Conservation (phyloP, 2,113 vertebrate species). For the Alligator sinensis region DNA sequence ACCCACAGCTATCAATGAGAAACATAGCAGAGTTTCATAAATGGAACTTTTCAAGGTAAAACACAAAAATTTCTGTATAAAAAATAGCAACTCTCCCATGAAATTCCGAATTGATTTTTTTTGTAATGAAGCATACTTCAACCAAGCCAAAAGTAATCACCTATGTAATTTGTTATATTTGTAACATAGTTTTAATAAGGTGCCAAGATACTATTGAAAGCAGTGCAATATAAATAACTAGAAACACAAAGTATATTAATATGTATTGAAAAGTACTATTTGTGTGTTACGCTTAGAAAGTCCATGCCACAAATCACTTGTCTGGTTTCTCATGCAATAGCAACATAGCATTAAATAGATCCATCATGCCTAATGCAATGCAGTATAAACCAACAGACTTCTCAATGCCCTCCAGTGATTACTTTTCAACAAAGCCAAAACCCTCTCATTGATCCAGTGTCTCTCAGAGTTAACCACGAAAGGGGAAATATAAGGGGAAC, state of each 20-base stretch:
- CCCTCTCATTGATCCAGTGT: background rate
- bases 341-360: background rate
- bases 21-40: conserved; percentile 8
- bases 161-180: conserved; percentile 22
- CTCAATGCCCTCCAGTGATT: background rate
- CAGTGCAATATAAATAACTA: background rate
- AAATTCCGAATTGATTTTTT: conserved; percentile 33
- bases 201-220: background rate
- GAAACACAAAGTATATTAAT: background rate
- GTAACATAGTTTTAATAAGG: conserved; percentile 16
- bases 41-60: conserved; percentile 38
- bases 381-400: background rate
- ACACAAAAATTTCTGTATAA: conserved; percentile 44
- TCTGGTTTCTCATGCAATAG: background rate
- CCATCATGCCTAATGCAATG: background rate
- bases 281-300: too few species aligned
- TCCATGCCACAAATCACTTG: background rate
- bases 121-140: conserved; percentile 29
- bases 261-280: background rate
- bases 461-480: background rate
- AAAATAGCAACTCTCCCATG: background rate
- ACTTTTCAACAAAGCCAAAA: background rate
- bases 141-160: conserved; percentile 57
- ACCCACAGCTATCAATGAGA: background rate
- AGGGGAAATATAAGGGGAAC: background rate